Base-by-base conservation (phyloP, 2,113 vertebrate genomes). In the Sebastes schlegelii region DNA sequence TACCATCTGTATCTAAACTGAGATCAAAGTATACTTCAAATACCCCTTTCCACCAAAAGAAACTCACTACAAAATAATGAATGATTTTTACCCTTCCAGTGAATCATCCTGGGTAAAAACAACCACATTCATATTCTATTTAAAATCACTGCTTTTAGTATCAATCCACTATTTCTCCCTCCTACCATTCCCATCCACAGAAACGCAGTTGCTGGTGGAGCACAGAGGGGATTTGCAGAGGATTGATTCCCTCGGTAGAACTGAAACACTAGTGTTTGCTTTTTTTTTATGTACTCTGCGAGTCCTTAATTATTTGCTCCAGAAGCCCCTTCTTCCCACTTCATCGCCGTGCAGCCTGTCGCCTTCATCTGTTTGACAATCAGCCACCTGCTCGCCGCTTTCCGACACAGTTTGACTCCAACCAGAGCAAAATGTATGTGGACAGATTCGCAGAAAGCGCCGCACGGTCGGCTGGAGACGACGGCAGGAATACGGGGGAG, bases 291-390 rank as follows among this genome's bases (percentile, higher is more conserved):
- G 54, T 66, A n/a, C 46, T 45, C 1, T 8, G 55, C 8, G 5
- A 82, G 42, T 75, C 68, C 16, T 72, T 81, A 34, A 84, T 82
- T 40, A 63, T 85, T 89, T 84, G 61, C 74, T 86, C 63, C 82
- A 85, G 75, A 79, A 78, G 52, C 45, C 43, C 12, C 17, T 63
- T 77, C 67, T 77, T 86, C 85, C 72, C 69, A 65, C 86, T 79
- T 69, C 61, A 11, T 54, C 34, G 13, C n/a, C 26, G 1, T 0
- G 77, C 88, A 79, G 87, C 80, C 82, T 87, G 87, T 85, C 75
- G 48, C n/a, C 80, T 87, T 89, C 86, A 26, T 92, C 84, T 90
- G 86, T 70, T 57, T 81, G 84, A 82, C 90, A 21, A 74, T 72
- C 68, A 55, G 80, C 88, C 90, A 86, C 92, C 90, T 91, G 87